These are phyloP conservation scores for Xenopus petersii DNA, from an alignment of 2,797 vertebrate genomes.

Conservation along the genomic window DNA sequence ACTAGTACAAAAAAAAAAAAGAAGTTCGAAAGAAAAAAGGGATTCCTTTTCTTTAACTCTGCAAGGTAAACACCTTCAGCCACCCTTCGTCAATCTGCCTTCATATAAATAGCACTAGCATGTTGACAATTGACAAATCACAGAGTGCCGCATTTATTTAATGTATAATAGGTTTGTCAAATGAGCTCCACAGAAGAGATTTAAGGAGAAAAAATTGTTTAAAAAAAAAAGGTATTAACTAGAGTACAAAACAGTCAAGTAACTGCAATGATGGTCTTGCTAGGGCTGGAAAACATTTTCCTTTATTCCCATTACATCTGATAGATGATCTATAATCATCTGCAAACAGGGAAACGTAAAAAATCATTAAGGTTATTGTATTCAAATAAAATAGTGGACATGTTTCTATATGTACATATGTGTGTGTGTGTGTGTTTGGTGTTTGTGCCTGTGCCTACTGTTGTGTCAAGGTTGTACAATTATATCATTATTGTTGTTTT, in stretches of 20 bases:
- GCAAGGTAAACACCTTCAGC: slow-evolving; percentile 77
- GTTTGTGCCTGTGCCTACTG: too few species aligned
- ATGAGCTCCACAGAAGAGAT: slow-evolving; percentile 69
- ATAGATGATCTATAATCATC: too few species aligned
- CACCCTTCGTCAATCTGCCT: slow-evolving; percentile 75
- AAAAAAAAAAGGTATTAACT: slow-evolving; percentile 55
- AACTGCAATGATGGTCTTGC: not conserved
- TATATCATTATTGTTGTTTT: too few species aligned
- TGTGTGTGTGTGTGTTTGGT: too few species aligned
- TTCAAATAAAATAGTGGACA: too few species aligned
- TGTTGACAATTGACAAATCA: slow-evolving; percentile 81
- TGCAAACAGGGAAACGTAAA: too few species aligned
- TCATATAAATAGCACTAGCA: slow-evolving; percentile 77
- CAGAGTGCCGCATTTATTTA: slow-evolving; percentile 72
- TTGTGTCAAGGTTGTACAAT: too few species aligned
- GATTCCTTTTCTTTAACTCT: slow-evolving; percentile 78
- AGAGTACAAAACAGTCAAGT: not conserved
- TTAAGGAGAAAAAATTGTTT: slow-evolving; percentile 55
- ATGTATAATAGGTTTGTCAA: slow-evolving; percentile 78
- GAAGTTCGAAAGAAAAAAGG: slow-evolving; percentile 68
- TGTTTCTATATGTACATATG: too few species aligned
- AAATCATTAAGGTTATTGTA: too few species aligned
- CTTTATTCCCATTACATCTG: not conserved
- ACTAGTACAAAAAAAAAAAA: slow-evolving; percentile 68
- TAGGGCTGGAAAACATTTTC: not conserved